Evolutionary conservation across 2,113 vertebrate genomes (phyloP).

Genomic region (Sylvilagus bachmani): DNA sequence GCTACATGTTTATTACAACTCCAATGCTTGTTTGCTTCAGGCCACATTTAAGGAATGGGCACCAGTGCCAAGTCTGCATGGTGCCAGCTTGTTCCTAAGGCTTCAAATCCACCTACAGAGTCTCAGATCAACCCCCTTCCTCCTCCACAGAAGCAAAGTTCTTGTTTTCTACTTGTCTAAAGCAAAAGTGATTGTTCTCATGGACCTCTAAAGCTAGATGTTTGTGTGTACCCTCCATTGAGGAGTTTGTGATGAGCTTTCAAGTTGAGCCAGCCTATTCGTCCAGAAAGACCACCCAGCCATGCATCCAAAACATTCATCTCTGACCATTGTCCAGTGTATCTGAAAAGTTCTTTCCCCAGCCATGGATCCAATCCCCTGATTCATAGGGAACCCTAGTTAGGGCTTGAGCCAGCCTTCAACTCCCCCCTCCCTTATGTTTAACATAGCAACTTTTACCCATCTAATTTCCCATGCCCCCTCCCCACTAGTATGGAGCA

Average conservation of each 20-base stretch:
- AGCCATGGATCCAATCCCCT: background rate
- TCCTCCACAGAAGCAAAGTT: background rate
- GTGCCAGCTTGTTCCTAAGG: background rate
- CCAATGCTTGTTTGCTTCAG: background rate
- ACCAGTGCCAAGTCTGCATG: background rate
- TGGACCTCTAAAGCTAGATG: background rate
- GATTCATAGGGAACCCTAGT: background rate
- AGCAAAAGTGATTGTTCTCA: background rate
- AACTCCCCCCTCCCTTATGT: background rate
- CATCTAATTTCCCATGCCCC: background rate
- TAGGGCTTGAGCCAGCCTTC: background rate
- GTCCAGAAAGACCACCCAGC: background rate
- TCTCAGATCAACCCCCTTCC: background rate
- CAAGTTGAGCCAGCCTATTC: background rate
- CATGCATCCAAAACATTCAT: background rate
- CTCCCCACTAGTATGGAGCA: background rate
- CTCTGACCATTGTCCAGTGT: background rate
- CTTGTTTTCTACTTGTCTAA: conserved; percentile 20
- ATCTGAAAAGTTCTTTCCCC: background rate
- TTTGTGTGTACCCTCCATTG: too few species aligned
- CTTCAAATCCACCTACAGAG: background rate
- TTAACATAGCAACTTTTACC: background rate
- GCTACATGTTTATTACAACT: background rate
- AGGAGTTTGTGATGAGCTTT: background rate
- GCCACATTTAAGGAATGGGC: background rate